Evolutionary conservation across 2,797 vertebrate species (phyloP).

Genomic region (Lateolabrax maculatus): DNA sequence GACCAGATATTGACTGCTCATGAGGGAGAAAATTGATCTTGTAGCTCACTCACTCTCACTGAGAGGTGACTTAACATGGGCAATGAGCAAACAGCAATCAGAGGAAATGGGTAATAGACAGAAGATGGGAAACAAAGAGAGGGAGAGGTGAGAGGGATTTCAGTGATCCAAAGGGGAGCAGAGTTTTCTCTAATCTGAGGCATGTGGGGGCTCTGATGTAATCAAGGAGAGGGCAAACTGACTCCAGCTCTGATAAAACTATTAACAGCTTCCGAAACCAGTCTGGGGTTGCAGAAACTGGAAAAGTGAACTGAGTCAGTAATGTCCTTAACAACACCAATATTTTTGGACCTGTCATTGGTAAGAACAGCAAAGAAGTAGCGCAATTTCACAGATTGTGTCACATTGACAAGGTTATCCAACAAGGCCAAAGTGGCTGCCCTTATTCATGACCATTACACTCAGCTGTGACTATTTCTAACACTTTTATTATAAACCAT

Average conservation of each 20-base stretch:
- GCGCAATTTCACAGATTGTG: background rate
- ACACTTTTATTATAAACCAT: background rate
- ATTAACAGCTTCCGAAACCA: constrained; percentile 66
- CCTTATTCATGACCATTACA: background rate
- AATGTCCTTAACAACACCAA: background rate
- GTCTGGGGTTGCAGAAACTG: background rate
- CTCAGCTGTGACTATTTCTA: background rate
- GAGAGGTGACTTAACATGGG: constrained; percentile 57
- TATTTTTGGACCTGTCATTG: background rate
- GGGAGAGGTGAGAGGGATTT: constrained; percentile 56
- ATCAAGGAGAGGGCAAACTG: constrained; percentile 69
- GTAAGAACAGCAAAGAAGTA: background rate
- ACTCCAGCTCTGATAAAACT: constrained; percentile 69
- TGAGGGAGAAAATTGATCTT: constrained; percentile 69
- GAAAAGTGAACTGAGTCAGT: constrained; percentile 5
- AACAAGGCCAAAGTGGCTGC: background rate
- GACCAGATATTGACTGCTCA: constrained; percentile 77
- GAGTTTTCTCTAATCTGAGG: constrained; percentile 73
- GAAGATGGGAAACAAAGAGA: constrained; percentile 47
- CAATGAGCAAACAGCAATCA: constrained; percentile 61
- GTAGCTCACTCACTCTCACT: constrained; percentile 38
- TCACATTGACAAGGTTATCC: background rate
- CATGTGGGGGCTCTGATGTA: constrained; percentile 70
- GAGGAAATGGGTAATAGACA: constrained; percentile 56
- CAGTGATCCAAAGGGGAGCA: constrained; percentile 65